Evolutionary conservation across 1,140 invertebrate genomes (phyloP).

Genomic region (Holotrichia oblita): DNA sequence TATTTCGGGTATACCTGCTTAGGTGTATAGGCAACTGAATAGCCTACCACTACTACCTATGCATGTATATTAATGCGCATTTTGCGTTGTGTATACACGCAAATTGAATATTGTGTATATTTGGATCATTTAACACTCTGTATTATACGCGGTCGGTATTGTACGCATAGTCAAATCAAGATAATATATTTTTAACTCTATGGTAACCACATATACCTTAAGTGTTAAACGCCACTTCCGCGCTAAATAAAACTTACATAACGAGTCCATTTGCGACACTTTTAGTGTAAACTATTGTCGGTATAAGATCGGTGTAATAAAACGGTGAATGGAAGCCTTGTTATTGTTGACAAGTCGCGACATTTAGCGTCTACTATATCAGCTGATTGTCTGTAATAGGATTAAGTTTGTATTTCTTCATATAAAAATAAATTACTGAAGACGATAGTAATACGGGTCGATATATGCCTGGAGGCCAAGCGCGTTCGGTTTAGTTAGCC

Average conservation of each 20-base stretch:
- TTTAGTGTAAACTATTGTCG: not conserved
- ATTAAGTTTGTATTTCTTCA: constrained; percentile 18
- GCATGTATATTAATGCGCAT: not conserved
- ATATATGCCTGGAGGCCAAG: constrained; percentile 10
- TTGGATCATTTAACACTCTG: too few relatives aligned
- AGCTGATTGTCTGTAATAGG: constrained; percentile 6
- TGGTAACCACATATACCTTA: not conserved
- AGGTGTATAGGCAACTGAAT: not conserved
- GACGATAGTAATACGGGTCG: constrained; percentile 24
- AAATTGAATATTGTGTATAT: too few relatives aligned
- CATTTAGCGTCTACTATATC: not conserved
- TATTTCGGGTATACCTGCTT: not conserved
- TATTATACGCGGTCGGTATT: too few relatives aligned
- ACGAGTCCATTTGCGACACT: not conserved
- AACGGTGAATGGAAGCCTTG: not conserved
- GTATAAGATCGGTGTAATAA: not conserved
- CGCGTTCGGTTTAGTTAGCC: constrained; percentile 16
- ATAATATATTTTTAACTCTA: constrained; percentile 29
- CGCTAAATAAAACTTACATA: constrained; percentile 32
- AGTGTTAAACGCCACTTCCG: constrained; percentile 5
- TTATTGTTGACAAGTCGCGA: too few relatives aligned
- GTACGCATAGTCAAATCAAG: constrained; percentile 26
- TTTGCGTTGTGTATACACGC: too few relatives aligned
- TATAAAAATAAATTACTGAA: constrained; percentile 18
- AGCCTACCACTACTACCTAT: not conserved